A percentile compares a stretch with the other conserved stretches of the same genome.
Evolutionary conservation across 2,113 vertebrate genomes (phyloP).

Genomic region (Synodontis membranacea): DNA sequence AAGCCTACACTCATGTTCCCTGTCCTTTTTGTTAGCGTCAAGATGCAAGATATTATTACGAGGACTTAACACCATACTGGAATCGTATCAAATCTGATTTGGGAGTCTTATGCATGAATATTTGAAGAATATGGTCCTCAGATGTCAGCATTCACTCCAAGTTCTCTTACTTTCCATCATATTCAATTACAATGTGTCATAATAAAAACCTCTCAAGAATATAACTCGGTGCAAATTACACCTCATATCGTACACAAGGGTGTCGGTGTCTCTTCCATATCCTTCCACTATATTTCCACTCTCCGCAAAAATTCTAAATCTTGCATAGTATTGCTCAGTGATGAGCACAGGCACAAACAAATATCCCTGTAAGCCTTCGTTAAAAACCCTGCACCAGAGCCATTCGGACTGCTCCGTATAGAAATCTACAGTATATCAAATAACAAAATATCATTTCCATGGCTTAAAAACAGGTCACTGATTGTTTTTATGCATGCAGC

Average conservation of each 20-base stretch:
- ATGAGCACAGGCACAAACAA: slow-evolving; percentile 6
- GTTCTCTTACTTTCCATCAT: neutral
- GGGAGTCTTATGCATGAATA: neutral
- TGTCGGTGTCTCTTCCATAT: neutral
- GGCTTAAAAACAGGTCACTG: neutral
- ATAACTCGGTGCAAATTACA: neutral
- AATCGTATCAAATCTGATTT: neutral
- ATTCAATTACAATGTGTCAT: neutral
- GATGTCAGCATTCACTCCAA: neutral
- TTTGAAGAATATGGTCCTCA: neutral
- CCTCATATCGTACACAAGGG: neutral
- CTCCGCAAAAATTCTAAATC: neutral
- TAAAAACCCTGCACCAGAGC: neutral
- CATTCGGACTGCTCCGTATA: neutral
- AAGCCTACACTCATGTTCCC: neutral
- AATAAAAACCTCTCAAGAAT: neutral
- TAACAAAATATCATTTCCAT: neutral
- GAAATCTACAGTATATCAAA: neutral
- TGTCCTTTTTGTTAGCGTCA: neutral
- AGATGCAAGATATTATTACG: neutral
- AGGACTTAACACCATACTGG: neutral
- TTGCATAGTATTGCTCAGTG: slow-evolving; percentile 29
- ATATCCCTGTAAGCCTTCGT: neutral
- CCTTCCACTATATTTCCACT: no score
- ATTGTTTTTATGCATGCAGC: neutral